Evolutionary conservation across 2,113 vertebrate genomes (phyloP).

Genomic region (Malaclemys terrapin): DNA sequence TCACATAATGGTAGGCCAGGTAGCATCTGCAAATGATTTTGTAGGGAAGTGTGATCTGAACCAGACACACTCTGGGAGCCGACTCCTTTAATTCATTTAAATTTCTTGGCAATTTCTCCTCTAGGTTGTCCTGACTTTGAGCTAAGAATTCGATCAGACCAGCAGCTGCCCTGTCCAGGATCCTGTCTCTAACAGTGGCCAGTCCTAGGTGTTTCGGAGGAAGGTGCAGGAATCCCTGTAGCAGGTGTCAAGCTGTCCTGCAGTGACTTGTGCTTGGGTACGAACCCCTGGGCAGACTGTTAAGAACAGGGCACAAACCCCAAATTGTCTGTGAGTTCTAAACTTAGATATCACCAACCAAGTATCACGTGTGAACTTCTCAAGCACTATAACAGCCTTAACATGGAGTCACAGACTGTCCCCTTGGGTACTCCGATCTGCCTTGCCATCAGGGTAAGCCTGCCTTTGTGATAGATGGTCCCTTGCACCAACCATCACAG

Average conservation of each 20-base stretch:
- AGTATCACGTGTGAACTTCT: background rate
- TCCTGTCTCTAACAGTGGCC: background rate
- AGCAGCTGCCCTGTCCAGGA: accelerated
- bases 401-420: background rate
- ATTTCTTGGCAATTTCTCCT: accelerated
- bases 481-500: background rate
- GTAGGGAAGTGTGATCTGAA: background rate
- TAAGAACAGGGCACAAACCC: too few relatives aligned
- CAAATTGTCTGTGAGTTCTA: background rate
- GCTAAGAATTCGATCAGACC: background rate
- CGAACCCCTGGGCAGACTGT: too few relatives aligned
- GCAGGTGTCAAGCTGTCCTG: too few relatives aligned
- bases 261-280: too few relatives aligned
- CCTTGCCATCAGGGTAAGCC: background rate
- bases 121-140: accelerated
- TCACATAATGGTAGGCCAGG: accelerated
- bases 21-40: background rate
- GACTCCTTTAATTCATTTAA: background rate
- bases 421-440: background rate
- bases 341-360: background rate
- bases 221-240: background rate
- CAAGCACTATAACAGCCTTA: background rate
- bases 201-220: background rate
- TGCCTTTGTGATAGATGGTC: background rate
- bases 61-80: accelerated